Evolutionary conservation across 2,888 invertebrate genomes (phyloP), one percentile per base, ranked within the genome.

Genomic region (Drosophila antonietae): DNA sequence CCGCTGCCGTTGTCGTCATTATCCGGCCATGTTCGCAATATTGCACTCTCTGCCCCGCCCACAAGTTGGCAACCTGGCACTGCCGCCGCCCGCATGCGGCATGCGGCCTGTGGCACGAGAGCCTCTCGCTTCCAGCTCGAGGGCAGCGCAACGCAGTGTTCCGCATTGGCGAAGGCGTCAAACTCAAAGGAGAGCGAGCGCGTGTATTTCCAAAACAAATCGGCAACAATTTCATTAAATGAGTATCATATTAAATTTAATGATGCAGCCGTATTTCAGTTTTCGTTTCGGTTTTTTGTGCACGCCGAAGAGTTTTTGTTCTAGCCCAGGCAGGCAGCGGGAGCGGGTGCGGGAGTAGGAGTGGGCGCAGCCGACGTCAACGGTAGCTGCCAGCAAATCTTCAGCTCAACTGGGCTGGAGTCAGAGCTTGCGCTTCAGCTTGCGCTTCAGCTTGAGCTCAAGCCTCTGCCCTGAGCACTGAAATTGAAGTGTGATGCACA

Each of bases 221-320:
- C 93, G 93, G 91, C 93, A 93, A 92, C 93, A 92, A 93, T 93
- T 93, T 92, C 91, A 92, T 92, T 92, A 93, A 93, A 93, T 93
- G 93, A 92, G 93, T 90, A 91, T 91, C 92, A 92, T 93, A 93
- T 93, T 93, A 93, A 93, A 93, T 93, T 93, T 93, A 93, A 93
- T 92, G 93, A 92, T 91, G 91, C 91, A 92, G 92, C 92, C 92
- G 92, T 93, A 93, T 93, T 93, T 93, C 92, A 93, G 92, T 92
- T 92, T 91, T 90, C 86, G 90, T 90, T 91, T 83, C 81, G 82
- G 80, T 90, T 80, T 62, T 80, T 67, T 67, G 71, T 80, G 67
- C 71, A 72, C 73, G 63, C 72, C 67, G 61, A 66, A 63, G 70
- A 68, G 61, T 81, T 89, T 86, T 89, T 83, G 84, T 79, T 89